phyloP scores from a whole-genome alignment of 2,888 invertebrate species.

The Sepioteuthis lessoniana region DNA sequence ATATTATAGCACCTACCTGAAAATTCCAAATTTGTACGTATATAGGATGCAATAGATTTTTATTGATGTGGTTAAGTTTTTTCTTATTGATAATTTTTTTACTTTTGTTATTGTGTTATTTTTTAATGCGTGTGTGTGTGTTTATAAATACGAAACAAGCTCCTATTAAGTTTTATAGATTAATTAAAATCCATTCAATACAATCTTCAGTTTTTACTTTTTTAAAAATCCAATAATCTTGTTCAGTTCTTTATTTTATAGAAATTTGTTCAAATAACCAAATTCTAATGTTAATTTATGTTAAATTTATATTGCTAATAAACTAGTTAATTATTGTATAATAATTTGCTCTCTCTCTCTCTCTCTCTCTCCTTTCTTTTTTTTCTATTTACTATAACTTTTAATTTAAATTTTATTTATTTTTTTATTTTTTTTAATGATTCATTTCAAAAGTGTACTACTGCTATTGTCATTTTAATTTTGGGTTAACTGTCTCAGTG shows the following conservation, averaged over 20 bases:
- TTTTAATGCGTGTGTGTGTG: background rate
- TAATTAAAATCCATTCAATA: background rate
- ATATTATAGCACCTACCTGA: background rate
- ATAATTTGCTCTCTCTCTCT: background rate
- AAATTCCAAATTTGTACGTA: background rate
- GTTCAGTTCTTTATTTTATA: background rate
- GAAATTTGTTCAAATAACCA: background rate
- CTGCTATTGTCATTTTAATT: background rate
- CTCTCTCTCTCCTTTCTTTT: background rate
- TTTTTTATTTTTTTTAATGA: too few relatives aligned
- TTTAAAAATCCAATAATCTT: background rate
- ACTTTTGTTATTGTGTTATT: background rate
- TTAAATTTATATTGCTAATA: background rate
- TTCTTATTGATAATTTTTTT: background rate
- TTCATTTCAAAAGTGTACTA: background rate
- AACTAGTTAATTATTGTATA: background rate
- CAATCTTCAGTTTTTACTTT: background rate
- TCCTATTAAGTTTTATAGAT: background rate
- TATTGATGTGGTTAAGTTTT: background rate
- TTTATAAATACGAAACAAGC: background rate
- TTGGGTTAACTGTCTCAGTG: background rate
- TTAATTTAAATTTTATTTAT: too few relatives aligned
- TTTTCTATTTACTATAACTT: too few relatives aligned
- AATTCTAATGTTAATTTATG: background rate
- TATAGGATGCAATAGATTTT: background rate